phyloP scores from a whole-genome alignment of 2,113 vertebrate species.

The Lanius collurio region DNA sequence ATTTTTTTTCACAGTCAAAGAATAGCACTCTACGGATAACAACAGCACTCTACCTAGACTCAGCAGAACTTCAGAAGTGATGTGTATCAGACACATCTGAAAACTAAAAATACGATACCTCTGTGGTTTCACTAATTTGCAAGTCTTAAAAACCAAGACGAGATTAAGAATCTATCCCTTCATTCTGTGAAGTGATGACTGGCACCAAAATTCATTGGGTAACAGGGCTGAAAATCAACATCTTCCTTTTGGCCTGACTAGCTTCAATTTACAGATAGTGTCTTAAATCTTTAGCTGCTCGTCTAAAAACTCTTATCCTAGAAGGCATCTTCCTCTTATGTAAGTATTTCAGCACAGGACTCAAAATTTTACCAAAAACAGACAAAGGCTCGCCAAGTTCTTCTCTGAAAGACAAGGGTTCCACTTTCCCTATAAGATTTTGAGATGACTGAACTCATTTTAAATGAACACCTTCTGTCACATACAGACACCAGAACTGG shows the following conservation, averaged over 20 bases:
- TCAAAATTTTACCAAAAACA: neutral
- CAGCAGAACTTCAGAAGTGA: neutral
- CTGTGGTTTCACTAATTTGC: neutral
- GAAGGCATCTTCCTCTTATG: neutral
- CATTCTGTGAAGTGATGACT: neutral
- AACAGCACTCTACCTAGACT: neutral
- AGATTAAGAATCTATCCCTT: neutral
- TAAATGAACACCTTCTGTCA: neutral
- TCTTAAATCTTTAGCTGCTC: neutral
- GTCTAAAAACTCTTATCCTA: neutral
- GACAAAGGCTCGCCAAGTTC: neutral
- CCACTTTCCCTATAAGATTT: neutral
- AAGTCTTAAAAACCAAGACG: neutral
- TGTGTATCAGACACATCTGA: neutral
- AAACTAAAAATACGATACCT: neutral
- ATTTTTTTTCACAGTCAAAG: neutral
- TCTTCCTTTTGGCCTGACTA: neutral
- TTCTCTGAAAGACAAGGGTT: neutral
- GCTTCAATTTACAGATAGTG: neutral
- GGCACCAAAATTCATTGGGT: neutral
- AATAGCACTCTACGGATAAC: neutral
- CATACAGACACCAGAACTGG: neutral
- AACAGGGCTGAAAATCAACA: neutral
- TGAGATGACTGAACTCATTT: neutral
- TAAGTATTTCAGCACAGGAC: neutral